phyloP scores from a whole-genome alignment of 1,140 invertebrate species.

The Ditylenchus dipsaci region DNA sequence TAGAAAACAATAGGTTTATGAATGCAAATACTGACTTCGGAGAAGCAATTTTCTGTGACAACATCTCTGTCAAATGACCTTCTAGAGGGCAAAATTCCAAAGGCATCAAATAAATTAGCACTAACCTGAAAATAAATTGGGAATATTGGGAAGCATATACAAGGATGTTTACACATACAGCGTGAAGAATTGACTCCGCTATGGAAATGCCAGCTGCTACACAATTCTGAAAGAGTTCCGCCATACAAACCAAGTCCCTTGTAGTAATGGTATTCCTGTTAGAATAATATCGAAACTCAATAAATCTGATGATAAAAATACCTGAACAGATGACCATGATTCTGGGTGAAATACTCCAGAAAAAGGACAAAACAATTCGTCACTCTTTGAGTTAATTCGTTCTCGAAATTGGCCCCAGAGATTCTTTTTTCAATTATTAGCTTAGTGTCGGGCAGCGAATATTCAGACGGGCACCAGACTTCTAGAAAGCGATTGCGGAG shows the following conservation, averaged over 20 bases:
- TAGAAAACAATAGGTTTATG: too few species aligned
- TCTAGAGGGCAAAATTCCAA: slow-evolving; percentile 64
- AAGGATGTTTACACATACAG: neutral
- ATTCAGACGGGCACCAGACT: slow-evolving; percentile 86
- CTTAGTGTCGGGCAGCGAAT: slow-evolving; percentile 69
- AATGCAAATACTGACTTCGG: too few species aligned
- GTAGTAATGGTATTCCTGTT: slow-evolving; percentile 65
- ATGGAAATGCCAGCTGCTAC: slow-evolving; percentile 10
- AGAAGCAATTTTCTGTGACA: neutral
- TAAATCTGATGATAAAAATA: too few species aligned
- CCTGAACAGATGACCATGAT: slow-evolving; percentile 14
- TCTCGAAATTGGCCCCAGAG: neutral
- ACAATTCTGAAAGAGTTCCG: slow-evolving; percentile 75
- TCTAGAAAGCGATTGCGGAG: slow-evolving; percentile 95
- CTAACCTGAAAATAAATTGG: slow-evolving; percentile 63
- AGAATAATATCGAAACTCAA: too few species aligned
- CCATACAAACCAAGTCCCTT: slow-evolving; percentile 85
- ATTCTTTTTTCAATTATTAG: slow-evolving; percentile 65
- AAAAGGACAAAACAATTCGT: slow-evolving; percentile 9
- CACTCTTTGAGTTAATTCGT: neutral
- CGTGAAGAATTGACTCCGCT: slow-evolving; percentile 68
- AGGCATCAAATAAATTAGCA: slow-evolving; percentile 82
- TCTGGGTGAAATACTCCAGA: slow-evolving; percentile 21
- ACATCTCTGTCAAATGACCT: slow-evolving; percentile 13
- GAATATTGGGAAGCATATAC: slow-evolving; percentile 61